These are phyloP conservation scores for Acanthornis magna DNA, from an alignment of 2,797 vertebrate genomes.

Conservation along the genomic window DNA sequence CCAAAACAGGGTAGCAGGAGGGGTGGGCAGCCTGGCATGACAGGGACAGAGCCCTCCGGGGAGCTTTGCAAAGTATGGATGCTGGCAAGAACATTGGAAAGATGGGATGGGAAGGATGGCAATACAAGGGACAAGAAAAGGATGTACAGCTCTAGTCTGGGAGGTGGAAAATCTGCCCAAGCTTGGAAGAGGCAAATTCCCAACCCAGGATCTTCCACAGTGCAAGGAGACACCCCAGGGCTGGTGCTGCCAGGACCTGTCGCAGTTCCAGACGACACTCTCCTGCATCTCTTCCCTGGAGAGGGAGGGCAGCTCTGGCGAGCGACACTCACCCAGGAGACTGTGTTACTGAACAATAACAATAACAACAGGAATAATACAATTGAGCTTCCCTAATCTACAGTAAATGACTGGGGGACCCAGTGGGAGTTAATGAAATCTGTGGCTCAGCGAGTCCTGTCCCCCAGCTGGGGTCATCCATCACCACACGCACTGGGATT, in stretches of 20 bases:
- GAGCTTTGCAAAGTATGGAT: background rate
- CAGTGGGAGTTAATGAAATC: background rate
- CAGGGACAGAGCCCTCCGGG: background rate
- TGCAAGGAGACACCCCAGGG: background rate
- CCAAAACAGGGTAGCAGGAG: background rate
- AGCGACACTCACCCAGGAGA: background rate
- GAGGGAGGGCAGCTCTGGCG: background rate
- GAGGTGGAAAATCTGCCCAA: background rate
- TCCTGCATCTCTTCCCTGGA: background rate
- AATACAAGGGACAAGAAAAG: background rate
- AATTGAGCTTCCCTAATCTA: background rate
- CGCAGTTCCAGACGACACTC: rapidly evolving
- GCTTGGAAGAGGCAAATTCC: background rate
- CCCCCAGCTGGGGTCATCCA: background rate
- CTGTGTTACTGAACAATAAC: background rate
- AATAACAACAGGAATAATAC: background rate
- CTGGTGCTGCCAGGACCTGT: background rate
- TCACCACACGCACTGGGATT: background rate
- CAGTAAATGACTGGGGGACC: background rate
- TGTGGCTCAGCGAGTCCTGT: background rate
- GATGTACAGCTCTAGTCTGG: rapidly evolving
- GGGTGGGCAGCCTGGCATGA: background rate
- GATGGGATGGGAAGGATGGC: background rate
- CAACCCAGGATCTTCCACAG: rapidly evolving
- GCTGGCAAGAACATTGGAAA: background rate